These are phyloP conservation scores for Ormyrus nitidulus DNA, from an alignment of 2,888 invertebrate genomes.

Conservation along the genomic window DNA sequence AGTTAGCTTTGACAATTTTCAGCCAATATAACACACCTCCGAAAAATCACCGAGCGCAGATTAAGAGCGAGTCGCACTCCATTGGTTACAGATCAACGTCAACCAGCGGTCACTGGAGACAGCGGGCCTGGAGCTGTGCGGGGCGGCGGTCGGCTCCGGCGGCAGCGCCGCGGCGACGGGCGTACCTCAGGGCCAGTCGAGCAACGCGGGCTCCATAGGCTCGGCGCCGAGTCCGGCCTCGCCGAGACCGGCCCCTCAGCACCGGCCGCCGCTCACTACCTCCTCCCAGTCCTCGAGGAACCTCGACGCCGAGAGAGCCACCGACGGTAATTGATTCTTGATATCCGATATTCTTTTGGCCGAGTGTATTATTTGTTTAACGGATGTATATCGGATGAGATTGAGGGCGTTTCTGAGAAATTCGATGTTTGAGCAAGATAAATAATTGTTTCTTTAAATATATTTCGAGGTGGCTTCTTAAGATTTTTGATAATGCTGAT, in stretches of 20 bases:
- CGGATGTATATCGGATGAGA: neutral
- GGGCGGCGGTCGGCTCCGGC: slow-evolving; percentile 69
- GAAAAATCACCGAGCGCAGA: no score
- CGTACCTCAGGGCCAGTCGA: slow-evolving; percentile 73
- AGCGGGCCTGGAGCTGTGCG: slow-evolving; percentile 72
- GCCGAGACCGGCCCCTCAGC: slow-evolving; percentile 71
- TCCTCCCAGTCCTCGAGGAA: slow-evolving; percentile 72
- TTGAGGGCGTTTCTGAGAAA: no score
- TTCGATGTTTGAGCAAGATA: no score
- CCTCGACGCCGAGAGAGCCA: slow-evolving; percentile 73
- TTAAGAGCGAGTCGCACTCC: no score
- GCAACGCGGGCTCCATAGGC: slow-evolving; percentile 73
- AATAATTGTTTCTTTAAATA: no score
- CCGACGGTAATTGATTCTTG: slow-evolving; percentile 68
- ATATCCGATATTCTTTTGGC: neutral
- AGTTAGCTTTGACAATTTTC: no score
- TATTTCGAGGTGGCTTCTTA: no score
- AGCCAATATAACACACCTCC: no score
- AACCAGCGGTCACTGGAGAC: slow-evolving; percentile 73
- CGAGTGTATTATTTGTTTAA: neutral
- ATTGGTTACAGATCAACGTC: slow-evolving; percentile 70
- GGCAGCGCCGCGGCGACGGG: slow-evolving; percentile 61
- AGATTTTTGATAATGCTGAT: no score
- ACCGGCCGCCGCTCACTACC: slow-evolving; percentile 59
- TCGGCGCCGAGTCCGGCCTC: slow-evolving; percentile 74